A percentile compares a stretch with the other conserved stretches of the same genome.
phyloP scores from a whole-genome alignment of 2,888 invertebrate species.

The Eutolmus rufibarbis region DNA sequence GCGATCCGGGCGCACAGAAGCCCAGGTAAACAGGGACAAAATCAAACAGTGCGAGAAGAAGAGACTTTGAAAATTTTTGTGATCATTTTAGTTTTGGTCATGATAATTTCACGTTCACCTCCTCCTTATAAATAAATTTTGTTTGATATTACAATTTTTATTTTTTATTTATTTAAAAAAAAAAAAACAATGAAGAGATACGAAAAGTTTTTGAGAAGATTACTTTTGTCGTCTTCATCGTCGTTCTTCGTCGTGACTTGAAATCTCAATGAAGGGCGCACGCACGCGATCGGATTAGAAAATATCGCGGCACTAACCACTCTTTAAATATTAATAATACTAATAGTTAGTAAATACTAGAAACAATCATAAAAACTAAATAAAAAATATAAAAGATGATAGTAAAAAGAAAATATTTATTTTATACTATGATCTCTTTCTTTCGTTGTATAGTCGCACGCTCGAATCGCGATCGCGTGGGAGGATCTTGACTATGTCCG shows the following conservation, averaged over 20 bases:
- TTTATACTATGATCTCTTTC: not conserved
- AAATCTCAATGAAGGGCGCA: not conserved
- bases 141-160: not conserved
- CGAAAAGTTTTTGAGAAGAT: too few species aligned
- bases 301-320: not conserved
- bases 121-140: not conserved
- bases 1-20: not conserved
- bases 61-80: too few species aligned
- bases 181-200: too few species aligned
- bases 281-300: not conserved
- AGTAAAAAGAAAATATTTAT: too few species aligned
- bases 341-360: too few species aligned
- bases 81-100: too few species aligned
- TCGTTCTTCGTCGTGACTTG: not conserved
- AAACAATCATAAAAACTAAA: too few species aligned
- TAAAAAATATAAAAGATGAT: too few species aligned
- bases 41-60: not conserved
- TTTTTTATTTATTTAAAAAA: too few species aligned
- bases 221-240: too few species aligned
- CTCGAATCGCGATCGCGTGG: not conserved
- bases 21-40: not conserved
- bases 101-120: too few species aligned
- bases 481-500: not conserved
- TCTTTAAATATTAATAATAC: too few species aligned
- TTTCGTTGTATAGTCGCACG: not conserved